Percentiles rank a stretch among this genome's conserved stretches.
phyloP scores from a whole-genome alignment of 1,140 invertebrate genomes.

The Nasonia longicornis region DNA sequence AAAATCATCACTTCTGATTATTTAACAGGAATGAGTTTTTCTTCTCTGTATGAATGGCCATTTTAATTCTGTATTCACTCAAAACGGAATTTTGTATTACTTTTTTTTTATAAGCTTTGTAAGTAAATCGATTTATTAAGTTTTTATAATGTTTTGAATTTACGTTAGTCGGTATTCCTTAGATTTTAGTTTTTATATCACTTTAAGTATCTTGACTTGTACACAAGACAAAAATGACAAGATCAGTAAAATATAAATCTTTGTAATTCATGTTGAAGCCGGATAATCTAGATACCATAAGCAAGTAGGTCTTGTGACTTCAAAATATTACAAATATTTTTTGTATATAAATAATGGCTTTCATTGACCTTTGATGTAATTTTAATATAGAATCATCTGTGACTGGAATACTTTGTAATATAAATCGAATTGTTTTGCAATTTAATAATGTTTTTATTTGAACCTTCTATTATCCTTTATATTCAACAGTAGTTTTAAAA shows the following conservation, averaged over 20 bases:
- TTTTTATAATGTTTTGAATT: slow-evolving; percentile 36
- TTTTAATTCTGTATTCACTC: not conserved
- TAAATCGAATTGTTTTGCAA: slow-evolving; percentile 39
- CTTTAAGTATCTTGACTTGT: slow-evolving; percentile 12
- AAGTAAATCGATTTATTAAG: slow-evolving; percentile 14
- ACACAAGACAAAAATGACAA: slow-evolving; percentile 13
- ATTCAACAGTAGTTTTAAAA: slow-evolving; percentile 21
- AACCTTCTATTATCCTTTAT: not conserved
- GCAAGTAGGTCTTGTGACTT: slow-evolving; percentile 10
- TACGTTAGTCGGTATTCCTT: slow-evolving; percentile 30
- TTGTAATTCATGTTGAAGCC: not conserved
- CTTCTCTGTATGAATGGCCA: slow-evolving; percentile 31
- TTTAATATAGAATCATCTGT: slow-evolving; percentile 38
- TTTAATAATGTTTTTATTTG: slow-evolving; percentile 29
- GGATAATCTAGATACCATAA: slow-evolving; percentile 9
- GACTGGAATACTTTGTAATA: slow-evolving; percentile 42
- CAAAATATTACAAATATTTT: slow-evolving; percentile 36
- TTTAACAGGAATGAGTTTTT: not conserved
- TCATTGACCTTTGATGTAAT: slow-evolving; percentile 36
- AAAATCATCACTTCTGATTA: not conserved
- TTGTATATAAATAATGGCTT: slow-evolving; percentile 40
- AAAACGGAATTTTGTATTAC: slow-evolving; percentile 7
- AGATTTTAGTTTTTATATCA: slow-evolving; percentile 41
- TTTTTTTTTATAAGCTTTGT: slow-evolving; percentile 20
- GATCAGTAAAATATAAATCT: slow-evolving; percentile 16